Conservation (phyloP, 2,888 invertebrate species). For the Cephus sareptanus region DNA sequence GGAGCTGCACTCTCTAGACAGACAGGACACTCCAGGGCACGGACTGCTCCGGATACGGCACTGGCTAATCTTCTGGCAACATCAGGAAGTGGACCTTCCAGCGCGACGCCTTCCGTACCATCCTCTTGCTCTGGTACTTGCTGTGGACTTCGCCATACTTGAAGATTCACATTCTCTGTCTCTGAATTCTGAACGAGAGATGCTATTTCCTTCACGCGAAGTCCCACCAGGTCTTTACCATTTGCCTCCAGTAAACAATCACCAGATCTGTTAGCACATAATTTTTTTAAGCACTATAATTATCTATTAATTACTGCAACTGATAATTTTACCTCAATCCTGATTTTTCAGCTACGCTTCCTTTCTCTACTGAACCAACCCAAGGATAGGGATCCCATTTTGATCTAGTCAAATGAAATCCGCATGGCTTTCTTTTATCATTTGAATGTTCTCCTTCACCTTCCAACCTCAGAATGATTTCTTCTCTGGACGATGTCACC, state of each 20-base stretch:
- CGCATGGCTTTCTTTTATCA: conserved; percentile 68
- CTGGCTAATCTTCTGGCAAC: conserved; percentile 54
- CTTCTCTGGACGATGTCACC: conserved; percentile 10
- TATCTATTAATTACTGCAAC: not conserved
- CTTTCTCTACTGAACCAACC: conserved; percentile 75
- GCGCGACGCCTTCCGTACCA: conserved; percentile 31
- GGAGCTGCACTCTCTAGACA: conserved; percentile 74
- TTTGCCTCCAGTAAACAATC: conserved; percentile 80
- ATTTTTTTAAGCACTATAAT: not conserved
- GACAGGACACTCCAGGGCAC: conserved; percentile 72
- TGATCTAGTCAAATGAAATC: conserved; percentile 79
- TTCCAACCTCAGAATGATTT: conserved; percentile 8
- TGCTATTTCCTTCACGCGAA: conserved; percentile 69
- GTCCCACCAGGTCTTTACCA: conserved; percentile 69
- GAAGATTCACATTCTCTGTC: conserved; percentile 41
- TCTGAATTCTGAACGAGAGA: conserved; percentile 47
- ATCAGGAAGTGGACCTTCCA: conserved; percentile 58
- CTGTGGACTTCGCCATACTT: conserved; percentile 48
- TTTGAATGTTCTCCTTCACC: conserved; percentile 13
- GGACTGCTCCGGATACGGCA: conserved; percentile 54
- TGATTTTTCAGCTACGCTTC: conserved; percentile 73
- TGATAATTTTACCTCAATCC: conserved; percentile 68
- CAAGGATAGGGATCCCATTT: conserved; percentile 88
- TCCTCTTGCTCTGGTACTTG: conserved; percentile 9
- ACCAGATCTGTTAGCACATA: conserved; percentile 66